Evolutionary conservation across 2,888 invertebrate species (phyloP).

Genomic region (Hirtodrosophila alboralis): DNA sequence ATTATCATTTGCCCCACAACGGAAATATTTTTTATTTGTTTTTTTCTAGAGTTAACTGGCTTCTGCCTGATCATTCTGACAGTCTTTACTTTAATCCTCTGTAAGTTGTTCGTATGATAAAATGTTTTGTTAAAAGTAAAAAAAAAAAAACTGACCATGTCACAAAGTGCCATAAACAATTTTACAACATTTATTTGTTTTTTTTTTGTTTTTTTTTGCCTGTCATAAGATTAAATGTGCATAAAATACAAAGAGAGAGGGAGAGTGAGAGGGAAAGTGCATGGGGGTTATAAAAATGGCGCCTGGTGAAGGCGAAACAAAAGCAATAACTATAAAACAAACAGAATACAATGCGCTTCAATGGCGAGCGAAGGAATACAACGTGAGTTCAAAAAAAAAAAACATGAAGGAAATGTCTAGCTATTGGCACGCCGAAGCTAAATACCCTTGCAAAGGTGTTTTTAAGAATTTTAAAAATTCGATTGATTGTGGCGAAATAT

Average conservation of each 20-base stretch:
- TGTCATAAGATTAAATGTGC: slow-evolving; percentile 79
- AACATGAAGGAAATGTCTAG: no score
- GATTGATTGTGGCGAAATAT: no score
- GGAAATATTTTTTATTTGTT: background rate
- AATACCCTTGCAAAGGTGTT: no score
- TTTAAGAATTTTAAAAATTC: no score
- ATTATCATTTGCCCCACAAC: no score
- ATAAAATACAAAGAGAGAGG: slow-evolving; percentile 54
- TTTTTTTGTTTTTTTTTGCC: no score
- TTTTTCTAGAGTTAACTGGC: background rate
- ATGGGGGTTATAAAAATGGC: slow-evolving; percentile 13
- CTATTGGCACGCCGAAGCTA: no score
- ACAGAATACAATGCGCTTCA: slow-evolving; percentile 73
- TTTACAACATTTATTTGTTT: slow-evolving; percentile 77
- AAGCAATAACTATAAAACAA: slow-evolving; percentile 79
- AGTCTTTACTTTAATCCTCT: slow-evolving; percentile 22
- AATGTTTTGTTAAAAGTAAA: no score
- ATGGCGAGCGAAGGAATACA: slow-evolving; percentile 36
- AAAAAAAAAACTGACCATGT: slow-evolving; percentile 72
- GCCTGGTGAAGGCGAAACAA: slow-evolving; percentile 69
- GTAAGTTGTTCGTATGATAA: slow-evolving; percentile 29
- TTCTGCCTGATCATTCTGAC: slow-evolving; percentile 29
- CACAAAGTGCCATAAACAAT: slow-evolving; percentile 75
- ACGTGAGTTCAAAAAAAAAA: slow-evolving; percentile 15
- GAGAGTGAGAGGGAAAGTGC: slow-evolving; percentile 7